Evolutionary conservation across 2,113 vertebrate species (phyloP).

Genomic region (Procavia capensis): DNA sequence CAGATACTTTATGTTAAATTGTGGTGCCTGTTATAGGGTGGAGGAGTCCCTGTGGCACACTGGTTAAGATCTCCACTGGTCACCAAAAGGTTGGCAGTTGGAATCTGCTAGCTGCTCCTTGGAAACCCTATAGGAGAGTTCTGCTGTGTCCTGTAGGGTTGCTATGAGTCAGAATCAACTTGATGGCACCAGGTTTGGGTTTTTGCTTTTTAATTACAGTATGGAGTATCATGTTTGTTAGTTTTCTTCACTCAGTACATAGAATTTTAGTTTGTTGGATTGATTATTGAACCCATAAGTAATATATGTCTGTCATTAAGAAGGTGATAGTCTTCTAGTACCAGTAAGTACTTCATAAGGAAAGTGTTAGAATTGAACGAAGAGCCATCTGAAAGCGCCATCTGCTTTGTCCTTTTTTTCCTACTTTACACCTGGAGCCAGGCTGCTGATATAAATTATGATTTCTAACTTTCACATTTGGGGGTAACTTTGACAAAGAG

Average conservation of each 20-base stretch:
- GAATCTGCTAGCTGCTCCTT: no score
- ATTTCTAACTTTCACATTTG: slow-evolving; percentile 61
- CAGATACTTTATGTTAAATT: slow-evolving; percentile 46
- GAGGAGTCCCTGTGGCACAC: neutral
- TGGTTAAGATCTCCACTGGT: no score
- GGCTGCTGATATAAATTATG: slow-evolving; percentile 36
- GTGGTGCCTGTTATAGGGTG: slow-evolving; percentile 11
- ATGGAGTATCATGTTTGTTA: slow-evolving; percentile 39
- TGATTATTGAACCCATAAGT: neutral
- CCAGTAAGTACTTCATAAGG: neutral
- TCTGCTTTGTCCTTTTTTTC: neutral
- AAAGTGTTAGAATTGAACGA: neutral
- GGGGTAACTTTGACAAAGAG: slow-evolving; percentile 51
- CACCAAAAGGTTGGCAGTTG: no score
- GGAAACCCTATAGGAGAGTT: no score
- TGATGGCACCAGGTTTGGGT: no score
- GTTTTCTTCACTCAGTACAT: neutral
- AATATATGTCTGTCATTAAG: neutral
- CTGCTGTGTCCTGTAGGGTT: no score
- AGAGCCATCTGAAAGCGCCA: neutral
- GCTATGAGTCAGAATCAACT: no score
- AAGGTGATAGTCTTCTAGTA: neutral
- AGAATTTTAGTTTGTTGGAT: slow-evolving; percentile 25
- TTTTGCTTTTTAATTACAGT: neutral
- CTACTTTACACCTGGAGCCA: slow-evolving; percentile 49